Evolutionary conservation across 1,140 invertebrate species (phyloP), one percentile per base, ranked within the genome.

Genomic region (Habropoda laboriosa): DNA sequence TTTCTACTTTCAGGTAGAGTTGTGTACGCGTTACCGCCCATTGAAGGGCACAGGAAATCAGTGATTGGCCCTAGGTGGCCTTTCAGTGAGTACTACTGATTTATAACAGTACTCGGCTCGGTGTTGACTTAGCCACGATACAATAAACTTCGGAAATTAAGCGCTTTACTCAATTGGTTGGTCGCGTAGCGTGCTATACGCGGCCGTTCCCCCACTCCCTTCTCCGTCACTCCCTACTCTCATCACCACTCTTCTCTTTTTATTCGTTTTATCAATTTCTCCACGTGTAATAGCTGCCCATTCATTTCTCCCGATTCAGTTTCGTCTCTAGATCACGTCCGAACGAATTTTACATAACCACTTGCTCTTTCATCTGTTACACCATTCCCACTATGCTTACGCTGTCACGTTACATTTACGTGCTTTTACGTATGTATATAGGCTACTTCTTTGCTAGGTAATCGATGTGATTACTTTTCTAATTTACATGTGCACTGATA

Each of bases 61-160:
- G 66, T 58, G 35, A 30, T 78, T 78, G 45, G 32, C 55, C 57
- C 35, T 61, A 24, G 30, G 24, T 49, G 67, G 35, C 21, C 67
- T 78, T 51, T 71, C 75, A 78, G 67, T 78, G 75, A 78, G 35
- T 71, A 71, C 55, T 67, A 70, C 55, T 58, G 75, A 78, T 78
- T 78, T 78, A 53, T 45, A 40, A 78, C 45, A 42, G 47, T n/a
- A 45, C 24, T 30, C 66, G 35, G 55, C 35, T 49, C 55, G 10
- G 21, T 71, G 67, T 71, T 78, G 27, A 71, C 75, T 78, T 78
- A 71, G 51, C 35, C 21, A 32, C 45, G 75, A 71, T 71, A 61
- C 53, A 78, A 78, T 78, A 71, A 71, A 78, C 55, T 78, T 61
- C 55, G 67, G 53, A 68, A 78, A 78, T 78, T 78, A 78, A 61